Evolutionary conservation across 2,888 invertebrate genomes (phyloP), one percentile per base, ranked within the genome.

Genomic region (Gibbula magus): DNA sequence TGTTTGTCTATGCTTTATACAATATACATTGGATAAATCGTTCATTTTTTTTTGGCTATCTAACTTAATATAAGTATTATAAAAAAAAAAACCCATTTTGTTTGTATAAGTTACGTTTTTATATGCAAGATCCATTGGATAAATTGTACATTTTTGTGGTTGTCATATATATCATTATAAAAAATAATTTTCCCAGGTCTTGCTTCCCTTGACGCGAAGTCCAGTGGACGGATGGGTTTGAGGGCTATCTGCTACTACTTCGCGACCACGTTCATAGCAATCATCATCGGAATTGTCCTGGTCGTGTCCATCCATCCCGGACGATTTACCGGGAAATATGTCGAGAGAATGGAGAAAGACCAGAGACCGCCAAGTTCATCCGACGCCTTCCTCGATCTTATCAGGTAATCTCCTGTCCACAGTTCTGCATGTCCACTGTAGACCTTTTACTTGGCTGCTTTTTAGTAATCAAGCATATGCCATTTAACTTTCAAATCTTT

Each of bases 221-320:
- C 94, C 74, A 94, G 95, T 45, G 95, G 95, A 29, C 94, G 94
- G 86, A 95, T 95, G 94, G 95, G 95, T 13, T 90, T 94, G 54
- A 93, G 95, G 52, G 95, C 95, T 13, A 91, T 95, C 82, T 86
- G 94, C 54, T 95, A 95, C 91, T 95, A 95, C 91, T 93, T 95
- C 88, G 92, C 93, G n/a, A 95, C 95, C 13, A 96, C 95, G 0
- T 92, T 95, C 75, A 88, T 95, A 70, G 95, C 95, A 25, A 95
- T 95, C 53, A 93, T 95, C 61, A 93, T 95, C 54, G 95, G 95
- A 45, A 95, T 95, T 85, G 92, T 94, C 70, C 93, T 95, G 86
- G 95, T 95, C 2, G 90, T 95, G 53, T 87, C 93, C 35, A 95
- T 95, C 83, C 95, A 95, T 87, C 95, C 95, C 0, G 95, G 95